phyloP scores from a whole-genome alignment of 92 coral and sea anemone species.

The Virgularia gustaviana region DNA sequence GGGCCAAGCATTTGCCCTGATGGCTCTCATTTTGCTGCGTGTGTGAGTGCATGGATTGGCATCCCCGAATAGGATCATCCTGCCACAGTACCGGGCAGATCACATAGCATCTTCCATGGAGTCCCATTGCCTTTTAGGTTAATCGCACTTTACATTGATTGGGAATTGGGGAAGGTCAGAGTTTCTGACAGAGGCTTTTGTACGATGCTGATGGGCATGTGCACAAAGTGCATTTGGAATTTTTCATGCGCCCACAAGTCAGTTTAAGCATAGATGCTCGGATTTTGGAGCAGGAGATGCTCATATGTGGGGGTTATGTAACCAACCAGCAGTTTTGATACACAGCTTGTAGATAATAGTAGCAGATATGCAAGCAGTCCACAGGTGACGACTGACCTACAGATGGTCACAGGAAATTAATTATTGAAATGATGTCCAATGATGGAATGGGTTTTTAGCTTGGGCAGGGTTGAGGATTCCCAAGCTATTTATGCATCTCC shows the following conservation, averaged over 20 bases:
- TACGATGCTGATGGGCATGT: conserved; percentile 19
- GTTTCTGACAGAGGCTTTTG: conserved; percentile 37
- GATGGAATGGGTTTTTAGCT: too few relatives aligned
- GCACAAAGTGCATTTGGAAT: neutral
- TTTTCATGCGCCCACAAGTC: neutral
- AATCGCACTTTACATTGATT: conserved; percentile 35
- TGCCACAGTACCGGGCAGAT: conserved; percentile 35
- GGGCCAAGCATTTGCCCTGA: conserved; percentile 39
- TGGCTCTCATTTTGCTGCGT: conserved; percentile 25
- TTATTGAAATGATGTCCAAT: too few relatives aligned
- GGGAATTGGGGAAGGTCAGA: neutral
- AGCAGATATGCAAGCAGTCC: neutral
- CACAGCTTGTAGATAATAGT: neutral
- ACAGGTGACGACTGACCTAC: neutral
- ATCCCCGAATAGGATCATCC: conserved; percentile 22
- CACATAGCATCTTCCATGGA: conserved; percentile 20
- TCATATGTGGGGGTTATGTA: too few relatives aligned
- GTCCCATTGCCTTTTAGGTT: conserved; percentile 20
- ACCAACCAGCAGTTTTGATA: neutral
- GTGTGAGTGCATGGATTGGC: conserved; percentile 32
- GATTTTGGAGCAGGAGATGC: neutral
- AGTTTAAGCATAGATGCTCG: neutral
- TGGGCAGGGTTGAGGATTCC: too few relatives aligned
- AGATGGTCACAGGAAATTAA: too few relatives aligned
- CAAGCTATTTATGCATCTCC: too few relatives aligned